These are phyloP conservation scores for Reinhardtius hippoglossoides DNA, from an alignment of 2,113 vertebrate species.

Conservation along the genomic window DNA sequence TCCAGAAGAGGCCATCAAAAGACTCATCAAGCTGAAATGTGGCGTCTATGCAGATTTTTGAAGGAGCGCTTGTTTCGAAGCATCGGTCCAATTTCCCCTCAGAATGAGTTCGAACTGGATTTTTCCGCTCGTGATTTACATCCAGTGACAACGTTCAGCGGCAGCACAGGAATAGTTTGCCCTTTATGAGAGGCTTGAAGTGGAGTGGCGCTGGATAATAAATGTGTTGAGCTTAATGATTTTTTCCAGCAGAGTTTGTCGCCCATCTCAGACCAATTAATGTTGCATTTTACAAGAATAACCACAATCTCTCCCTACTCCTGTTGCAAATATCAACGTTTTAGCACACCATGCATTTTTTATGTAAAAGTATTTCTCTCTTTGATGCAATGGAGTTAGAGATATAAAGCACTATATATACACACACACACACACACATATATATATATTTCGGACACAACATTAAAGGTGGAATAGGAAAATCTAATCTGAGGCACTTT, in stretches of 20 bases:
- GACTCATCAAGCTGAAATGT: conserved; percentile 7
- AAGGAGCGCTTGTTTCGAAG: neutral
- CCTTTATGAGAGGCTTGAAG: conserved; percentile 26
- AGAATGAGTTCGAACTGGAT: neutral
- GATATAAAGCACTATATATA: neutral
- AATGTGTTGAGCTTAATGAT: conserved; percentile 21
- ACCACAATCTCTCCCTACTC: neutral
- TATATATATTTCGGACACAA: neutral
- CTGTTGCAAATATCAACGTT: conserved; percentile 1
- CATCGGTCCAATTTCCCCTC: neutral
- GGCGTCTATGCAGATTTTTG: neutral
- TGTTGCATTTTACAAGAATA: conserved; percentile 12
- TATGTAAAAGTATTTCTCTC: neutral
- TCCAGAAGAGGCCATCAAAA: conserved; percentile 3
- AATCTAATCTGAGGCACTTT: neutral
- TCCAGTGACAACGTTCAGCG: neutral
- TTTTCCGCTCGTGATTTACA: conserved; percentile 12
- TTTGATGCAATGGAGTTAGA: neutral
- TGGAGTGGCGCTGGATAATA: conserved; percentile 2
- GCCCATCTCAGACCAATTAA: conserved; percentile 12
- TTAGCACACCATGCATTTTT: neutral
- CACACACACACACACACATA: neutral
- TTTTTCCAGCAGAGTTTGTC: conserved; percentile 10
- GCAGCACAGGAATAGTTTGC: neutral
- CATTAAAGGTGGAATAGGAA: neutral